A percentile compares a stretch with the other conserved stretches of the same genome.
phyloP scores from a whole-genome alignment of 2,797 vertebrate species.

The Taenioides sp. region DNA sequence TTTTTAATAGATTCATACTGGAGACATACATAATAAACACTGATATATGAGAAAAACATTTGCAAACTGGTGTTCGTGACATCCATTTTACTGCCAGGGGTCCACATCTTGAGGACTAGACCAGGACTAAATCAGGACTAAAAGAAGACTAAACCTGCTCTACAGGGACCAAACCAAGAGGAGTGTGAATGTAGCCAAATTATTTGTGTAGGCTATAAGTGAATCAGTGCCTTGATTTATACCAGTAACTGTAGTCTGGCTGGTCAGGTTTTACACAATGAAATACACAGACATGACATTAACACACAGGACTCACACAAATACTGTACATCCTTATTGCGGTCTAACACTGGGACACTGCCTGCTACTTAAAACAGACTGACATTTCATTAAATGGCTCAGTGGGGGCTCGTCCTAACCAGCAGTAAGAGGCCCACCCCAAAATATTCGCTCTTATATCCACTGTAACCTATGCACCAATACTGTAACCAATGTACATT shows the following conservation, averaged over 20 bases:
- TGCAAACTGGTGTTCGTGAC: neutral
- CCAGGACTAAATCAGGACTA: neutral
- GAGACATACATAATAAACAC: too few species aligned
- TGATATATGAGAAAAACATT: too few species aligned
- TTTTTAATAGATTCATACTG: too few species aligned
- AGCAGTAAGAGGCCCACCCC: conserved; percentile 73
- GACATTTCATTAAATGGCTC: conserved; percentile 73
- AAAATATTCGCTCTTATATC: conserved; percentile 42
- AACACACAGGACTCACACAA: conserved; percentile 13
- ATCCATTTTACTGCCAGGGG: neutral
- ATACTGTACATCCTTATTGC: conserved; percentile 15
- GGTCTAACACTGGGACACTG: conserved; percentile 48
- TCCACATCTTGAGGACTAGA: neutral
- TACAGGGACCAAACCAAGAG: neutral
- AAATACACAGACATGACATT: conserved; percentile 58
- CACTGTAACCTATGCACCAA: conserved; percentile 31
- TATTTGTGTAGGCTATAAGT: neutral
- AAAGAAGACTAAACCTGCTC: neutral
- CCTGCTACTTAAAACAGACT: conserved; percentile 61
- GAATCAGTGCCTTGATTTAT: conserved; percentile 28
- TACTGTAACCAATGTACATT: conserved; percentile 35
- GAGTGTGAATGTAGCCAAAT: neutral
- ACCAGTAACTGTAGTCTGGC: conserved; percentile 34
- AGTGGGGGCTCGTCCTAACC: conserved; percentile 71
- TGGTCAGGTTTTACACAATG: conserved; percentile 46